Evolutionary conservation across 2,888 invertebrate species (phyloP), one percentile per base, ranked within the genome.

Genomic region (Trachelus troglodyta): DNA sequence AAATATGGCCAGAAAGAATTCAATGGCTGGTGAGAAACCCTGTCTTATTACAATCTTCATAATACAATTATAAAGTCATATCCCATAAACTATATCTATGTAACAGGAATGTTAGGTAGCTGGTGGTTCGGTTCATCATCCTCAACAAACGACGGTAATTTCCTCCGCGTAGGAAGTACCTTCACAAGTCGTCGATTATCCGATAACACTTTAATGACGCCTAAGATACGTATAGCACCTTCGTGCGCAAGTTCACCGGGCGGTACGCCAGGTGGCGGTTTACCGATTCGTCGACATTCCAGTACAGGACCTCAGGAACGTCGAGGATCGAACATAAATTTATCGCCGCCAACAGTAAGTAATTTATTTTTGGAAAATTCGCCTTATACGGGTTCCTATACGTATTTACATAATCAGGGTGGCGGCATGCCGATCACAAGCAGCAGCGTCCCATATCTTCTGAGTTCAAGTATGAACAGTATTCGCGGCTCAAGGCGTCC

Each of bases 281-380:
- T 98, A 80, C 97, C 97, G 30, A 95, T 96, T 68, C 94, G 98
- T 76, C 95, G 98, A 34, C 98, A 98, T 92, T 98, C 97, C 78
- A 97, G 97, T 92, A 97, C 97, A 86, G 97, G 97, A 34, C 97
- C 97, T 0, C 97, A 97, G 89, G 97, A 98, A 90, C 94, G 97
- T 82, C 95, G 97, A 77, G 95, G 95, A 78, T 97, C 97, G 23
- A 95, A 95, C 81, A 95, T 96, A 84, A 97, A 97, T 92, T 93
- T 97, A 81, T 97, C 97, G 81, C 97, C 97, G 84, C 97, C 97
- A 85, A 96, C 97, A 93, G 97, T 97, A 95, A 95, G 75, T 79
- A 30, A 23, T 30, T 71, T 40, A 75, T 33, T 31, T 34, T 34
- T n/a, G 23, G 34, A 12, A 40, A 40, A 56, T 56, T 56, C 6